phyloP scores from a whole-genome alignment of 2,888 invertebrate genomes.

The Erebia ligea region DNA sequence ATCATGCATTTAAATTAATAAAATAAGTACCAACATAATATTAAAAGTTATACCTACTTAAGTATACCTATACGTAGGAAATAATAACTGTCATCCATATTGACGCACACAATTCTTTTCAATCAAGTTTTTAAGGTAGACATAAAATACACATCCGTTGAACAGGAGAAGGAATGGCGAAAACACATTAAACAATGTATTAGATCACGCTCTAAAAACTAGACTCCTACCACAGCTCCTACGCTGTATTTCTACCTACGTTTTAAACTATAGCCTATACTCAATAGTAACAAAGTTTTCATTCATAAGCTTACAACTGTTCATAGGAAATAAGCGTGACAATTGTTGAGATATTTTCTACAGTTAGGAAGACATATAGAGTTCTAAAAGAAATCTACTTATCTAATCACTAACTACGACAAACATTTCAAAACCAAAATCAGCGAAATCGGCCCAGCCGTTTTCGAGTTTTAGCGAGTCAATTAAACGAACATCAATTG shows the following conservation, averaged over 20 bases:
- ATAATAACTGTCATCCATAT: not conserved
- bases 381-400: no score
- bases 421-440: no score
- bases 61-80: not conserved
- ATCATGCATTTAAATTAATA: conserved; percentile 16
- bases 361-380: no score
- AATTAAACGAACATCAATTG: no score
- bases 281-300: conserved; percentile 23
- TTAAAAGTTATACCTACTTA: not conserved
- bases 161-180: conserved; percentile 2
- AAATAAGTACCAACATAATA: conserved; percentile 2
- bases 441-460: no score
- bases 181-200: conserved; percentile 23
- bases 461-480: no score
- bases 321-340: not conserved
- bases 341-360: no score
- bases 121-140: not conserved
- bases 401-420: no score
- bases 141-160: not conserved
- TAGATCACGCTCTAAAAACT: conserved; percentile 31
- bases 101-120: conserved; percentile 2
- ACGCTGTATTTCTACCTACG: conserved; percentile 15
- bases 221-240: conserved; percentile 32
- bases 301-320: conserved; percentile 15
- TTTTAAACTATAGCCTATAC: not conserved